These are phyloP conservation scores for Epinotia ramella DNA, from an alignment of 2,888 invertebrate species.

Conservation along the genomic window DNA sequence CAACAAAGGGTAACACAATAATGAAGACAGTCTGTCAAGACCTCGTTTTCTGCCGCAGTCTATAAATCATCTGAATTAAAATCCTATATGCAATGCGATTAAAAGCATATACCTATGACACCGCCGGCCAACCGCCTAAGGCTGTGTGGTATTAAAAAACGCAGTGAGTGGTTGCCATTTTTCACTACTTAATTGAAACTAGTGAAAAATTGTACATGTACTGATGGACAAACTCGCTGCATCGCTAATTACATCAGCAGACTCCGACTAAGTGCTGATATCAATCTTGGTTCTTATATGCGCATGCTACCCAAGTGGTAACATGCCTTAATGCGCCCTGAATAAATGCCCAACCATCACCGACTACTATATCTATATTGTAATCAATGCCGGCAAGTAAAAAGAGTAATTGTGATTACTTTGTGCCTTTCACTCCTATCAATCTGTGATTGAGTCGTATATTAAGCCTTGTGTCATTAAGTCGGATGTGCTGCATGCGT, in stretches of 20 bases:
- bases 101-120: constrained; percentile 32
- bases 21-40: constrained; percentile 38
- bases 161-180: constrained; percentile 72
- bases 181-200: constrained; percentile 62
- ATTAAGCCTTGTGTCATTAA: constrained; percentile 20
- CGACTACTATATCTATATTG: constrained; percentile 22
- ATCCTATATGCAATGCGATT: constrained; percentile 43
- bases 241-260: constrained; percentile 75
- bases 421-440: constrained; percentile 26
- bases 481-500: constrained; percentile 17
- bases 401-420: constrained; percentile 32
- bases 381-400: constrained; percentile 21
- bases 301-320: constrained; percentile 52
- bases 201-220: constrained; percentile 25
- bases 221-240: constrained; percentile 53
- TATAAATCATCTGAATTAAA: constrained; percentile 34
- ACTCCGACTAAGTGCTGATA: constrained; percentile 70
- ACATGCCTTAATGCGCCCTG: constrained; percentile 37
- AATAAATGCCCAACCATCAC: constrained; percentile 31
- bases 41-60: constrained; percentile 33
- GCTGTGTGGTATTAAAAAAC: constrained; percentile 65
- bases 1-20: constrained; percentile 12
- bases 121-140: constrained; percentile 50
- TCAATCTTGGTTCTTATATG: constrained; percentile 65
- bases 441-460: constrained; percentile 27